These are phyloP conservation scores for Drosophila quinaria DNA, from an alignment of 2,888 invertebrate genomes.

Conservation along the genomic window DNA sequence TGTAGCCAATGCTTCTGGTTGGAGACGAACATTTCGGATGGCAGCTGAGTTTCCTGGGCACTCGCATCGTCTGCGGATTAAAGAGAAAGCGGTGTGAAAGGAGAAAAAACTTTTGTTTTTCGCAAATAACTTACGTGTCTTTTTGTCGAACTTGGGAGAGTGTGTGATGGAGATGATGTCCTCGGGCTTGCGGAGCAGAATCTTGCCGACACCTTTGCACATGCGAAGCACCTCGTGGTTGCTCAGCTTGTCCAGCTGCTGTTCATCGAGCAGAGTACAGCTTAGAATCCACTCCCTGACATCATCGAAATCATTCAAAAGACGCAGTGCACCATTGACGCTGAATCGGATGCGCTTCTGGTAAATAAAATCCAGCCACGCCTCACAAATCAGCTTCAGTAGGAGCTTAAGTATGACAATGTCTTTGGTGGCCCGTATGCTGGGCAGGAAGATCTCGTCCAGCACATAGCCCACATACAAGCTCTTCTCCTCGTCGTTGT, in stretches of 20 bases:
- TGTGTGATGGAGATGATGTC: constrained; percentile 92
- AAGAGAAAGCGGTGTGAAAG: background rate
- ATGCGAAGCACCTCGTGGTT: constrained; percentile 87
- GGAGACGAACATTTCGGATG: constrained; percentile 96
- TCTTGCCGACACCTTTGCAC: constrained; percentile 94
- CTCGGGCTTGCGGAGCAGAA: constrained; percentile 92
- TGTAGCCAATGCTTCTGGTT: constrained; percentile 96
- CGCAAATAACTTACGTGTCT: constrained; percentile 57
- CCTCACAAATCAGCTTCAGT: constrained; percentile 93
- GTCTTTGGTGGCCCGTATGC: constrained; percentile 91
- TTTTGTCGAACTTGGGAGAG: constrained; percentile 82
- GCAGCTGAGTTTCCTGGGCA: constrained; percentile 89
- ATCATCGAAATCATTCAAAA: constrained; percentile 93
- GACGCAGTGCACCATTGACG: constrained; percentile 91
- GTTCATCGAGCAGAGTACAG: constrained; percentile 87
- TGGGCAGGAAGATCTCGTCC: constrained; percentile 92
- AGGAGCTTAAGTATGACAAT: constrained; percentile 91
- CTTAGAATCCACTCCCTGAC: constrained; percentile 91
- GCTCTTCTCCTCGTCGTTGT: constrained; percentile 85
- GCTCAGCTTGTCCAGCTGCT: constrained; percentile 86
- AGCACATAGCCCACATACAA: constrained; percentile 90
- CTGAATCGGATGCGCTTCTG: constrained; percentile 93
- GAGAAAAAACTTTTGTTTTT: background rate
- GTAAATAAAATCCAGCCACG: constrained; percentile 95
- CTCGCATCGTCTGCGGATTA: constrained; percentile 84